Evolutionary conservation across 2,888 invertebrate genomes (phyloP), one percentile per base, ranked within the genome.

Genomic region (Octodonta nipae): DNA sequence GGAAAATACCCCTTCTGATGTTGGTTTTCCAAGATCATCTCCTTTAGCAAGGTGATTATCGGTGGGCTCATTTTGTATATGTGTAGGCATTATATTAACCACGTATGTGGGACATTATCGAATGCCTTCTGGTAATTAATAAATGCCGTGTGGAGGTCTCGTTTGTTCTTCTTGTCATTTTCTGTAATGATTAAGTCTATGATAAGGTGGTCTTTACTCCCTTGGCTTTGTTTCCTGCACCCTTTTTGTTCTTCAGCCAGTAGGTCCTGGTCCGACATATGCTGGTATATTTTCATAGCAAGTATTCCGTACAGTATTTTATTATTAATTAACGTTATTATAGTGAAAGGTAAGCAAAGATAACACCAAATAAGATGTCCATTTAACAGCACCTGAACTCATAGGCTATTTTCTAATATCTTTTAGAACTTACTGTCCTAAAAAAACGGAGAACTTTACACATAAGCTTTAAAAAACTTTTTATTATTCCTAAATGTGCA

Each of bases 151-250:
- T 6, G 26, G 6, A 5, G 10, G 10, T 5, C 26, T 6, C 6
- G 5, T 6, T 26, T 5, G 5, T 26, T 26, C 10, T 26, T 10
- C 10, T 26, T 6, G 5, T 5, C 6, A n/a, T 26, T 10, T 26
- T 10, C 26, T 26, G 26, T 26, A 5, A 26, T 26, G 5, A 11
- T 10, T 10, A 5, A 5, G 12, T 26, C n/a, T 10, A 26, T 26
- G 5, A 26, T 26, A 11, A 11, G 26, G 5, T 26, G 26, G 10
- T 26, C 26, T 11, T 26, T 26, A 10, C 12, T 6, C 10, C 26
- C 20, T 20, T 20, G 20, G 20, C 20, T 7, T 20, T 20, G 20
- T 20, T n/a, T 20, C n/a, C 20, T 20, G 20, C 20, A 20, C 20
- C 7, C 20, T 20, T 20, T 20, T 6, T n/a, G 20, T n/a, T 20